Conservation (phyloP, 2,113 vertebrate species). For the Prietella phreatophila region DNA sequence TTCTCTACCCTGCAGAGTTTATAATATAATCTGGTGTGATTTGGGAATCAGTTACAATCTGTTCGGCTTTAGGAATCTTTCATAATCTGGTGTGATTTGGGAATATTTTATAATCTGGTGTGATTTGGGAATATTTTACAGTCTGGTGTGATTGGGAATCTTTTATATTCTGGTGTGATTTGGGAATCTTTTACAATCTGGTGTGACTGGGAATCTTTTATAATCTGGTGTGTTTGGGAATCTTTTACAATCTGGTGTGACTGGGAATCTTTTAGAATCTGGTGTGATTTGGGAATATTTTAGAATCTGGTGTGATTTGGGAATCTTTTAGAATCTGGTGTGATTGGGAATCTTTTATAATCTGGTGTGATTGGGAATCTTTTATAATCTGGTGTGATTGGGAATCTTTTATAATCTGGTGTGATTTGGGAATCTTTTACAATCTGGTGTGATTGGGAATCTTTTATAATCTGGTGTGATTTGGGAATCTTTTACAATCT, state of each 20-base stretch:
- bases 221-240: not conserved
- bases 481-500: no score
- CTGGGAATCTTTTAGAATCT: not conserved
- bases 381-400: not conserved
- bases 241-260: not conserved
- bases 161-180: not conserved
- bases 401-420: not conserved
- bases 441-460: not conserved
- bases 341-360: not conserved
- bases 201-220: not conserved
- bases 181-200: not conserved
- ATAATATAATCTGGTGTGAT: not conserved
- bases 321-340: not conserved
- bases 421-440: not conserved
- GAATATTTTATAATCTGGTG: not conserved
- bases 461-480: not conserved
- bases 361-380: not conserved
- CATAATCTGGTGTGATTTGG: not conserved
- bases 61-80: not conserved
- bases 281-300: not conserved
- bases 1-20: slow-evolving; percentile 27
- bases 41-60: not conserved
- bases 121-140: not conserved
- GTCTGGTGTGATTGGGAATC: not conserved
- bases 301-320: not conserved